Evolutionary conservation across 2,888 invertebrate genomes (phyloP).

Genomic region (Diarsia dahlii): DNA sequence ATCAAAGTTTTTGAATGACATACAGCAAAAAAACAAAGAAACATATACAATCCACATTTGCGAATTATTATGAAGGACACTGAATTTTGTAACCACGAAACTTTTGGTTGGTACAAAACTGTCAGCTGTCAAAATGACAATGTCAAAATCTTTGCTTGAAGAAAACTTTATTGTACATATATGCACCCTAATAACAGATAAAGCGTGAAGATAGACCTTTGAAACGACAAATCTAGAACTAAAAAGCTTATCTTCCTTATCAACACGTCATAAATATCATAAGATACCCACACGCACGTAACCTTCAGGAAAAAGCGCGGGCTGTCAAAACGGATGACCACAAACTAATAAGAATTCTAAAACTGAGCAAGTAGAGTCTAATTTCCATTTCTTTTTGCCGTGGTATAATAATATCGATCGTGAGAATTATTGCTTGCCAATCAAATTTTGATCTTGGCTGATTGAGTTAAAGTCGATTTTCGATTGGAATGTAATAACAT

Average conservation of each 20-base stretch:
- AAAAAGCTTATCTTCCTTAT: constrained; percentile 44
- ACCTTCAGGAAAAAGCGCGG: constrained; percentile 62
- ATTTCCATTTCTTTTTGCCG: constrained; percentile 65
- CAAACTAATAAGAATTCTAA: constrained; percentile 50
- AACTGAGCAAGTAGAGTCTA: neutral
- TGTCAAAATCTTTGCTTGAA: neutral
- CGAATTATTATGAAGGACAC: neutral
- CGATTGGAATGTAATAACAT: constrained; percentile 61
- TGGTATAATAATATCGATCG: constrained; percentile 74
- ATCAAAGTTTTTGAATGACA: constrained; percentile 15
- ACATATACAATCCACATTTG: neutral
- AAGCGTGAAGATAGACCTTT: neutral
- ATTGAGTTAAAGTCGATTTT: constrained; percentile 44
- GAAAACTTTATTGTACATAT: neutral
- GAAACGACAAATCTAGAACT: constrained; percentile 32
- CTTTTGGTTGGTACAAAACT: constrained; percentile 12
- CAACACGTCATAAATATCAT: constrained; percentile 51
- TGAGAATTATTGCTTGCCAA: constrained; percentile 71
- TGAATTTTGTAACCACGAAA: neutral
- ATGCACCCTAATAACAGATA: neutral
- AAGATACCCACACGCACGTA: constrained; percentile 40
- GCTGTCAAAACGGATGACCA: constrained; percentile 32
- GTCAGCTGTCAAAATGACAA: constrained; percentile 21
- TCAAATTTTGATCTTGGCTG: constrained; percentile 2
- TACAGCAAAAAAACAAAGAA: constrained; percentile 32